These are phyloP conservation scores for Heliothis virescens DNA, from an alignment of 1,140 invertebrate species.

Conservation along the genomic window DNA sequence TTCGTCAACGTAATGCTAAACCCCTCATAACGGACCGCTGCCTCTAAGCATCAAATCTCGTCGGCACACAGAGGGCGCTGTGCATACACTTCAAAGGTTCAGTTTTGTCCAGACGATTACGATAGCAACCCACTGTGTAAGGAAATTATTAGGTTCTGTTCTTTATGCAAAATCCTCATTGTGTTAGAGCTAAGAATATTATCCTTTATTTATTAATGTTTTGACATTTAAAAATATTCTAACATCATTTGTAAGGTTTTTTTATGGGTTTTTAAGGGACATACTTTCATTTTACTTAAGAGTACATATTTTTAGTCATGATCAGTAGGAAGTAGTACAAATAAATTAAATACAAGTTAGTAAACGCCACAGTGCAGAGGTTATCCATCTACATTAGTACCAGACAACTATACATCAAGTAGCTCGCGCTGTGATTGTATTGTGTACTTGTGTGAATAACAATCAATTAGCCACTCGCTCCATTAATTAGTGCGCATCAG, in stretches of 20 bases:
- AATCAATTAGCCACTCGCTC: conserved; percentile 11
- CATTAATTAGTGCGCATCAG: conserved; percentile 5
- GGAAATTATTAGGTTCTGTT: conserved; percentile 9
- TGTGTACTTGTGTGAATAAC: conserved; percentile 7
- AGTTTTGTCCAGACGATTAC: conserved; percentile 13
- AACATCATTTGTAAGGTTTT: too few species aligned
- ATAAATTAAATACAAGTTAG: neutral
- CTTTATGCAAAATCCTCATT: neutral
- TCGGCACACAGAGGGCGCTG: conserved; percentile 29
- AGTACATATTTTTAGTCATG: too few species aligned
- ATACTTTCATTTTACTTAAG: too few species aligned
- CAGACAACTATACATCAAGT: neutral
- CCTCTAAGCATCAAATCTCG: conserved; percentile 25
- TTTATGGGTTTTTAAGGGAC: too few species aligned
- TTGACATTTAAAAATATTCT: too few species aligned
- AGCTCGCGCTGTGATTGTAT: neutral
- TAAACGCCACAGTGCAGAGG: too few species aligned
- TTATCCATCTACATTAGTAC: too few species aligned
- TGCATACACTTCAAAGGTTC: conserved; percentile 15
- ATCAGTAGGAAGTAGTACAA: too few species aligned
- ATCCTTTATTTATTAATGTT: too few species aligned
- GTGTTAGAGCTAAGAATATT: neutral
- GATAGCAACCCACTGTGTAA: neutral
- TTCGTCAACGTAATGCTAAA: conserved; percentile 32
- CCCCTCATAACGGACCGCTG: conserved; percentile 7